Evolutionary conservation across 2,797 vertebrate genomes (phyloP), one percentile per base, ranked within the genome.

Genomic region (Acanthurus tractus): DNA sequence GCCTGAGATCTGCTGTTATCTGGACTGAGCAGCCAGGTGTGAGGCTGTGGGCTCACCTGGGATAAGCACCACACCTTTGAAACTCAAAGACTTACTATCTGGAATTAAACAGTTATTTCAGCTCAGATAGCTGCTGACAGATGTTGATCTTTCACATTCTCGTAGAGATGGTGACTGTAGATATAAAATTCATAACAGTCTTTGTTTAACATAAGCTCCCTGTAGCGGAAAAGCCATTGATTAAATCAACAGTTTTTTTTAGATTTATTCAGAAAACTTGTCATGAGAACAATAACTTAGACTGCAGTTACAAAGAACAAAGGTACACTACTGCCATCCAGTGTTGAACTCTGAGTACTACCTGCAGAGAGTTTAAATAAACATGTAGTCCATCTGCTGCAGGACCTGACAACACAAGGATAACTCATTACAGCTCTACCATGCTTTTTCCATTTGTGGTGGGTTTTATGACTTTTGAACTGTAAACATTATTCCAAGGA

Each of bases 281-380:
- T n/a, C 48, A 36, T 42, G 25, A 52, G 66, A 52, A 45, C 25
- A n/a, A 67, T 74, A 70, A 8, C 12, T 25, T 13, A 49, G 40
- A 14, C 38, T 45, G 18, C 22, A 61, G 45, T 45, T 10, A 58
- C 22, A 34, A 49, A 74, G 13, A 83, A 76, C 45, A 74, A 80
- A 88, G 76, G 86, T 88, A 53, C 89, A 74, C 85, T 84, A 89
- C 91, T 93, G 94, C 94, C 94, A 91, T 83, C 94, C 91, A 80
- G 92, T 93, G 95, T 71, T 72, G 18, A 55, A 44, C 14, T 8
- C 18, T 0, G 6, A 48, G 61, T 18, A 90, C 78, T 88, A 57
- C 83, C 56, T 23, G 44, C 67, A 67, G 2, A 34, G 57, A 66
- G 44, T 22, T 58, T 58, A 73, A 68, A 71, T 62, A 81, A 83